Evolutionary conservation across 1,140 invertebrate species (phyloP), one percentile per base, ranked within the genome.

Genomic region (Acromyrmex echinatior): DNA sequence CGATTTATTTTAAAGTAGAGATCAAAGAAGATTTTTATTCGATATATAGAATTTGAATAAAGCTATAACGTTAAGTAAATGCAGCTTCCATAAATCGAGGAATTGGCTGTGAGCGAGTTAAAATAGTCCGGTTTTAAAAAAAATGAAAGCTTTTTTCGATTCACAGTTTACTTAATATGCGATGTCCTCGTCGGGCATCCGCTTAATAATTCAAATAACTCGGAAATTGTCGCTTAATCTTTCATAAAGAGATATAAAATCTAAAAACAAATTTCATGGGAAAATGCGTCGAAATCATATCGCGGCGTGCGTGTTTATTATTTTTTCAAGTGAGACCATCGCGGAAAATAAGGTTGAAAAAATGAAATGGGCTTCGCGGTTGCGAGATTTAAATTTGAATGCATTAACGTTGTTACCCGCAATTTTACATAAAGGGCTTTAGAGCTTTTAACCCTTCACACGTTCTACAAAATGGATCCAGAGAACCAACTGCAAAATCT

Each of bases 1-100:
- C 49, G 16, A 21, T 74, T 82, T 82, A 74, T 74, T 82, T 60
- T 21, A 74, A 66, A 81, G 35, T 56, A 25, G 14, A 71, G 21
- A 81, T 81, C 53, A 73, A 82, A 82, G 12, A 82, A 82, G 3
- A 82, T 82, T 74, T 82, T 82, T 60, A 82, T 74, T 60, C n/a
- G 9, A 25, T 14, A 6, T 76, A 6, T 76, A 10, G n/a, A 63
- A 74, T 14, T 63, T 3, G 28, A 84, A 35, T 51, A 63, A 49
- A 84, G 39, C 25, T 31, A 14, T 45, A 45, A 45, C 39, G 4
- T 6, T 3, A n/a, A 31, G 3, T 21, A 35, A 68, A 62, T 49
- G 2, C 28, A 62, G 39, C 39, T 35, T 31, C 2, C 1, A 66
- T n/a, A 21, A 2, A 45, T 25, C 14, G 49, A 60, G 4, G 16